Conservation (phyloP, 1,140 invertebrate genomes). For the roundworm (Caenorhabditis elegans) region WBcel235 BX284606.5:16183001-16183500, state of each 20-base stretch:
- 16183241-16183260: no score
- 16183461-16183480: not conserved
- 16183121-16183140: no score
- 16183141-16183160: not conserved
- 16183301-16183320: not conserved
- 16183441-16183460: not conserved
- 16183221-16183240: not conserved
- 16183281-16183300: not conserved
- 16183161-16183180: slow-evolving; percentile 20
- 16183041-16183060: not conserved
- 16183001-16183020: not conserved
- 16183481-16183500: not conserved
- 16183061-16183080: no score
- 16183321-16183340: not conserved
- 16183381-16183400: not conserved
- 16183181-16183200: not conserved
- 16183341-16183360: not conserved
- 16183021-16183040: not conserved
- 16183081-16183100: not conserved
- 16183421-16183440: not conserved
- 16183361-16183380: no score
- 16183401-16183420: not conserved
- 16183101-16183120: slow-evolving; percentile 15
- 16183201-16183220: not conserved
- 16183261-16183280: no score